Base-by-base conservation (phyloP, 2,888 invertebrate genomes). In the Gryllus longicercus region DNA sequence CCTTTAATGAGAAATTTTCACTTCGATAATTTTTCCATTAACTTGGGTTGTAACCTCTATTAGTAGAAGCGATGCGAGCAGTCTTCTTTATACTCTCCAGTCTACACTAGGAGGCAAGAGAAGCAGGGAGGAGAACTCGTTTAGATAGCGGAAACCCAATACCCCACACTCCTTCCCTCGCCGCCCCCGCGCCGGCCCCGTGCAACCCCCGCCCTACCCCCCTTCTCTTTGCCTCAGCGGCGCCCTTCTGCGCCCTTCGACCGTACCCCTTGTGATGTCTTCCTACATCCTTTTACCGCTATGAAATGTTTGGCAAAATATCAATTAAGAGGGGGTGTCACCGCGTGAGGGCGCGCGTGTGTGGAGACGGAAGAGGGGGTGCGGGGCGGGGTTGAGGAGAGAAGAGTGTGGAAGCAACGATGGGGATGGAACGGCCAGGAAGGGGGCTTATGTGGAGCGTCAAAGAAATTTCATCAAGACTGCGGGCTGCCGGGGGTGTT, bases 11-110 rank as follows among this genome's bases (percentile, higher is more conserved):
- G 84, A 85, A 84, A 85, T 85, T 85, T 85, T 85, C 85, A 85
- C 84, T 85, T 84, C 83, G 85, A 84, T 85, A 84, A 85, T 85
- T 85, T 85, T 85, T 85, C 85, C 85, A 85, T 85, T 85, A 85
- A 84, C 84, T 84, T 83, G 82, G 83, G 82, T 82, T 84, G 84
- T 84, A 84, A 84, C 84, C 84, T 84, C 83, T 83, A 84, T 84
- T 84, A 84, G 84, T 83, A 82, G 83, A 79, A 80, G 83, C 83
- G 79, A 82, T 82, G 82, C 77, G 82, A 81, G 81, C 82, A 81
- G 82, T 79, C 81, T 82, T 80, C 82, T 80, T 82, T 82, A 80
- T 82, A 80, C 80, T 79, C 80, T 79, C 79, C 81, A 81, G 81
- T 80, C 78, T 79, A 81, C 79, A 81, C 78, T 78, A 75, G 76